These are phyloP conservation scores for Gulo gulo DNA, from an alignment of 2,113 vertebrate species.

Conservation along the genomic window DNA sequence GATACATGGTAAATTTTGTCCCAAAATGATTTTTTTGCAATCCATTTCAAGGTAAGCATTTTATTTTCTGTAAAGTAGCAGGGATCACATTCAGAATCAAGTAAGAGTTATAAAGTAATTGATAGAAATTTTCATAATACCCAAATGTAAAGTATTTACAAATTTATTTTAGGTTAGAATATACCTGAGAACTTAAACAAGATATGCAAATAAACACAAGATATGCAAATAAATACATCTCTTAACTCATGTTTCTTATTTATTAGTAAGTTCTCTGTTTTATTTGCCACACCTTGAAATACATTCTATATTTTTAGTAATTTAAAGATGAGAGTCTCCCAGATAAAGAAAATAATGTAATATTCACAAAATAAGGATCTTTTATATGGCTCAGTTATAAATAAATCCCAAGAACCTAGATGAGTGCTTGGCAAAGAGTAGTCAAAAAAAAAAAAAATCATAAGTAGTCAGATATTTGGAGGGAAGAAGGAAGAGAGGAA, in stretches of 20 bases:
- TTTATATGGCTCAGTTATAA: not conserved
- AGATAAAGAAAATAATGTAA: not conserved
- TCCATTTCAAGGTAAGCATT: not conserved
- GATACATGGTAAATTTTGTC: not conserved
- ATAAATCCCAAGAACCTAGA: not conserved
- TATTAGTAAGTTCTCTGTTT: not conserved
- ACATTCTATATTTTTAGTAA: not conserved
- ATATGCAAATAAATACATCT: not conserved
- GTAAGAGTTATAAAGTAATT: not conserved
- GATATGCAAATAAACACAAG: not conserved
- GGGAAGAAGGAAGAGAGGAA: not conserved
- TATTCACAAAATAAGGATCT: not conserved
- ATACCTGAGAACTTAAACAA: not conserved
- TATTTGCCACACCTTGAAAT: not conserved
- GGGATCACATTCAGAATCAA: not conserved
- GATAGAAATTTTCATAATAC: not conserved
- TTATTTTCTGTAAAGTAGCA: not conserved
- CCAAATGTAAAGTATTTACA: not conserved
- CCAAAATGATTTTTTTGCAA: not conserved
- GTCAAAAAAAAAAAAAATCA: not conserved
- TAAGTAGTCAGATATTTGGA: not conserved
- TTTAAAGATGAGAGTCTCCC: not conserved
- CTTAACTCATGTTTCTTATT: not conserved
- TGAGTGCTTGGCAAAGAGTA: not conserved
- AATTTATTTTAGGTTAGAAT: not conserved